phyloP scores from a whole-genome alignment of 2,888 invertebrate species.

The Zhengitettix transpicula region DNA sequence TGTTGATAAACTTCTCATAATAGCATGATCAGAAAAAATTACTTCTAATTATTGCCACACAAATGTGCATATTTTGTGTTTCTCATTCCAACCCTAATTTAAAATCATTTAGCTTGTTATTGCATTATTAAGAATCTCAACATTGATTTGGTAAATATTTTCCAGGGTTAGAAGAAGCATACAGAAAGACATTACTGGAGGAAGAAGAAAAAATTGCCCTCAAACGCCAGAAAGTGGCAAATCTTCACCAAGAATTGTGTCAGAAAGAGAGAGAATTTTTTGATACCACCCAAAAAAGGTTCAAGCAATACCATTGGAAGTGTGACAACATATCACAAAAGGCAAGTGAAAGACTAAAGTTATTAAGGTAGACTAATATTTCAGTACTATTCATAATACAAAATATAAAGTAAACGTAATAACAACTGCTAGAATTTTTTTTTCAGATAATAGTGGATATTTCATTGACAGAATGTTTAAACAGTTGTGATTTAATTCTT shows the following conservation, averaged over 20 bases:
- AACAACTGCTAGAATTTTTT: too few relatives aligned
- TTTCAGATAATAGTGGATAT: too few relatives aligned
- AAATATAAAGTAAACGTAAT: too few relatives aligned
- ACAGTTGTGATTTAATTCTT: too few relatives aligned
- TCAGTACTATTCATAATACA: too few relatives aligned
- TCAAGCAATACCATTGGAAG: conserved; percentile 3
- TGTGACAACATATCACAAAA: neutral
- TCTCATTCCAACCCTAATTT: too few relatives aligned
- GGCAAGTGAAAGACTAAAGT: neutral
- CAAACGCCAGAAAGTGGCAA: conserved; percentile 8
- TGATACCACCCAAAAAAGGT: conserved; percentile 14
- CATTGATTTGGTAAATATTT: neutral
- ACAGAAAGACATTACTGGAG: conserved; percentile 11
- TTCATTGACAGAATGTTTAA: too few relatives aligned
- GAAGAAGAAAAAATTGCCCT: conserved; percentile 17
- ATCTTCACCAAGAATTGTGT: conserved; percentile 17
- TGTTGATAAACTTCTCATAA: too few relatives aligned
- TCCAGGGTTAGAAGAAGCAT: conserved; percentile 5
- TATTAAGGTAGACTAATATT: neutral
- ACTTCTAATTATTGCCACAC: too few relatives aligned
- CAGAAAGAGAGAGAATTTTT: conserved; percentile 19
- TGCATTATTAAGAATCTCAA: neutral
- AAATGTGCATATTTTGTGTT: too few relatives aligned
- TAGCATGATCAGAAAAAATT: too few relatives aligned
- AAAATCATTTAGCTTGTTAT: too few relatives aligned